phyloP scores from a whole-genome alignment of 2,888 invertebrate species.

The Mesorhabditis belari region DNA sequence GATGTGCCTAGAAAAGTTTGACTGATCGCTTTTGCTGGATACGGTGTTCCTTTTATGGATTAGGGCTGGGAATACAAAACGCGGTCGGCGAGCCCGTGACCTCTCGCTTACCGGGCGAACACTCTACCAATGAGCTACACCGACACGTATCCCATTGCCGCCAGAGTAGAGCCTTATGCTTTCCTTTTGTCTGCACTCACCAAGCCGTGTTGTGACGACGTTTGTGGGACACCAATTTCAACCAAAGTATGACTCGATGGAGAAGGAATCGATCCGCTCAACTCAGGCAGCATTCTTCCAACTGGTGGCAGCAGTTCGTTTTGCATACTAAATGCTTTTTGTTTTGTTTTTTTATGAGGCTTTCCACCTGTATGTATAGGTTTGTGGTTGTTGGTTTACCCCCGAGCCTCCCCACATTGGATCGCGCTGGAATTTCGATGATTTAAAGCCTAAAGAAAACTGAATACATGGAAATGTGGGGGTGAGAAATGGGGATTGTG shows the following conservation, averaged over 20 bases:
- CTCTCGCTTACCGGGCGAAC: too few species aligned
- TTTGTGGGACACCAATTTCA: neutral
- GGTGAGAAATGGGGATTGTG: conserved; percentile 3
- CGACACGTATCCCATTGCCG: too few species aligned
- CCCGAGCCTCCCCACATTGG: neutral
- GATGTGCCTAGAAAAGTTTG: conserved; percentile 12
- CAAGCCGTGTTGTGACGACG: neutral
- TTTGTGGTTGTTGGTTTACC: neutral
- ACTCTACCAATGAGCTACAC: too few species aligned
- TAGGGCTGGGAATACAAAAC: too few species aligned
- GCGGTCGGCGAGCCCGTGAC: too few species aligned
- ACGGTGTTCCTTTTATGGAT: too few species aligned
- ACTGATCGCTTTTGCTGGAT: too few species aligned
- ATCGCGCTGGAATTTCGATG: neutral
- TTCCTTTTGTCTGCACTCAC: too few species aligned
- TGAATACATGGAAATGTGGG: neutral
- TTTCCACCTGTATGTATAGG: neutral
- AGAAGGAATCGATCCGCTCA: neutral
- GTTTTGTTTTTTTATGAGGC: neutral
- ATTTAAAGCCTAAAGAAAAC: too few species aligned
- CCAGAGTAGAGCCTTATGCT: too few species aligned
- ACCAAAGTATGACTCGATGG: neutral
- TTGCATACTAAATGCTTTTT: neutral
- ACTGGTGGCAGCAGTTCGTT: too few species aligned
- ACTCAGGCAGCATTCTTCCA: neutral